Evolutionary conservation across 2,888 invertebrate genomes (phyloP).

Genomic region (Oligia fasciuncula): DNA sequence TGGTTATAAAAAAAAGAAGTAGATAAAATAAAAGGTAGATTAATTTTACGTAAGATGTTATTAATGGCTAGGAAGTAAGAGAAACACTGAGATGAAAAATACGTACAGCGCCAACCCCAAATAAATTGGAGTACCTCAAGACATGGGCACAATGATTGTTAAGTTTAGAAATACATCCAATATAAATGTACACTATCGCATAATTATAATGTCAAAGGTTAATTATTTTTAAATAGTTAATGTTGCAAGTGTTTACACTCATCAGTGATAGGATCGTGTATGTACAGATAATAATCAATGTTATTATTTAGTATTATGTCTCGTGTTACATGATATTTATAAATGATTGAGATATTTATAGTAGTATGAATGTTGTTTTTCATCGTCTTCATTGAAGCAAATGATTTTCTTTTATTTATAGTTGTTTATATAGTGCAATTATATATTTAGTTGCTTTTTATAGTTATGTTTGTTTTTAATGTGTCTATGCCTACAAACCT

Average conservation of each 20-base stretch:
- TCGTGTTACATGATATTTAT: conserved; percentile 31
- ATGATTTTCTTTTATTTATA: not conserved
- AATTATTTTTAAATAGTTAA: conserved; percentile 38
- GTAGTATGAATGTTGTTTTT: not conserved
- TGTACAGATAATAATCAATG: conserved; percentile 20
- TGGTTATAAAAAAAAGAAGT: not conserved
- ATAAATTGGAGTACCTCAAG: conserved; percentile 3
- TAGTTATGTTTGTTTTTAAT: not conserved
- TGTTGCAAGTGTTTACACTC: conserved; percentile 27
- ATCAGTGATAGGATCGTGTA: conserved; percentile 6
- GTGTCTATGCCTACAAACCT: too few relatives aligned
- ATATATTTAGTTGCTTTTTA: not conserved
- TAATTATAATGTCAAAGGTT: conserved; percentile 43
- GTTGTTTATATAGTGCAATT: not conserved
- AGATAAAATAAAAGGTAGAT: not conserved
- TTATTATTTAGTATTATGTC: conserved; percentile 37
- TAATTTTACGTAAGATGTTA: not conserved
- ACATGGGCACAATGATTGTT: not conserved
- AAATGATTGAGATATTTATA: conserved; percentile 29
- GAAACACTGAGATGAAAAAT: not conserved
- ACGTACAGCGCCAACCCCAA: not conserved
- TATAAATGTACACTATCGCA: conserved; percentile 9
- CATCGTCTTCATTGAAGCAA: not conserved
- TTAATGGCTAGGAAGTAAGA: not conserved
- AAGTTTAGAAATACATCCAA: too few relatives aligned